Conservation (phyloP, 2,797 vertebrate species). For the Echeneis naucrates region DNA sequence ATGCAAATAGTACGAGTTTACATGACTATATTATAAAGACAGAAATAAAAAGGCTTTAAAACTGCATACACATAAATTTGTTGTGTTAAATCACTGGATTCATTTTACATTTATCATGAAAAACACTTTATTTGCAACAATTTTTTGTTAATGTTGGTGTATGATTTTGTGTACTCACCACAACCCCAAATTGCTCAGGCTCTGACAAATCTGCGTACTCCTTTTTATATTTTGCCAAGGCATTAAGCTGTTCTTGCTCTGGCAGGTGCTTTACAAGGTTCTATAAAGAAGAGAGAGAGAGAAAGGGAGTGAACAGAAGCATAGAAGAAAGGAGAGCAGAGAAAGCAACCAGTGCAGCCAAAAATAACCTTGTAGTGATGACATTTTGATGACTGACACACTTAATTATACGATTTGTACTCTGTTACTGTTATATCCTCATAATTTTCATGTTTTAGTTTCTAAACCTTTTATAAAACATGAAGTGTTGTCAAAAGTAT, state of each 20-base stretch:
- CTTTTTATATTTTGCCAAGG: constrained; percentile 88
- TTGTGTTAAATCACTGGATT: constrained; percentile 23
- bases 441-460: neutral
- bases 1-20: constrained; percentile 39
- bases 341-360: neutral
- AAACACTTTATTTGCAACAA: no score
- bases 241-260: constrained; percentile 91
- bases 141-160: neutral
- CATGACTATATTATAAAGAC: constrained; percentile 29
- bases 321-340: neutral
- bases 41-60: constrained; percentile 6
- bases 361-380: neutral
- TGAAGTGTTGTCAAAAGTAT: no score
- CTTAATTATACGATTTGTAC: neutral
- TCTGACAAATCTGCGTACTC: constrained; percentile 92
- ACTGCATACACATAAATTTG: neutral
- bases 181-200: constrained; percentile 96
- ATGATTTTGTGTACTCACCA: constrained; percentile 86
- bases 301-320: constrained; percentile 8
- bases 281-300: constrained; percentile 77
- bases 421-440: neutral
- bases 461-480: neutral
- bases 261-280: constrained; percentile 97
- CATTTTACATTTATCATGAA: neutral
- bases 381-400: neutral